Evolutionary conservation across 2,797 vertebrate species (phyloP).

Genomic region (Phalloptychus januarius): DNA sequence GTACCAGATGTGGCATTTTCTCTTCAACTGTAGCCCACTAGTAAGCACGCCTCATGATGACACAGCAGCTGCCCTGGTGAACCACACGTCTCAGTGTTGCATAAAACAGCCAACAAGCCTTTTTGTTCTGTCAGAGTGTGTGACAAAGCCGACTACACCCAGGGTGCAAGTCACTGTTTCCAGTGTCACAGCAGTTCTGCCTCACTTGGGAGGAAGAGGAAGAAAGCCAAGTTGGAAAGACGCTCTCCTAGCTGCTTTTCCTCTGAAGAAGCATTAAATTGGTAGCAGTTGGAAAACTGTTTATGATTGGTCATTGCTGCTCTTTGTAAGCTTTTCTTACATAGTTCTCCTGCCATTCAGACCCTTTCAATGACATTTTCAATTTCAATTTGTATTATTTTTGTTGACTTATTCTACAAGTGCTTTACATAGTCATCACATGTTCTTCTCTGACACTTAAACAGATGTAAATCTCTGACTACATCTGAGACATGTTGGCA

Average conservation of each 20-base stretch:
- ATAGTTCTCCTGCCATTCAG: neutral
- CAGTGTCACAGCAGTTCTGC: slow-evolving; percentile 27
- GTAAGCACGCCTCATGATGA: neutral
- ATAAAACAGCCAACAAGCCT: neutral
- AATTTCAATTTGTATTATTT: neutral
- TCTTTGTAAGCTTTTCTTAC: neutral
- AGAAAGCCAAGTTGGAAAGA: slow-evolving; percentile 9
- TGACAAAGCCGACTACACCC: neutral
- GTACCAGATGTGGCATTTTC: neutral
- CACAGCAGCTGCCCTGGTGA: neutral
- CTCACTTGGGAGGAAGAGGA: slow-evolving; percentile 13
- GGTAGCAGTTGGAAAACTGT: slow-evolving; percentile 11
- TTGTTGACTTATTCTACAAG: neutral
- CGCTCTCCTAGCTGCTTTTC: slow-evolving; percentile 33
- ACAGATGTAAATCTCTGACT: neutral
- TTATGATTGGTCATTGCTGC: neutral
- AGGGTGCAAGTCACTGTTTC: slow-evolving; percentile 45
- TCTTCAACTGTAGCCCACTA: slow-evolving; percentile 2
- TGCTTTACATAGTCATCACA: neutral
- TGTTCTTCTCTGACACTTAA: slow-evolving; percentile 1
- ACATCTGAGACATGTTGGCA: neutral
- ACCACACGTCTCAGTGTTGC: neutral
- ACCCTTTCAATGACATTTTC: neutral
- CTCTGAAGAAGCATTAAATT: slow-evolving; percentile 27
- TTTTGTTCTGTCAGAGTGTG: slow-evolving; percentile 1